Evolutionary conservation across 2,797 vertebrate species (phyloP).

Genomic region (Bradypodion pumilum): DNA sequence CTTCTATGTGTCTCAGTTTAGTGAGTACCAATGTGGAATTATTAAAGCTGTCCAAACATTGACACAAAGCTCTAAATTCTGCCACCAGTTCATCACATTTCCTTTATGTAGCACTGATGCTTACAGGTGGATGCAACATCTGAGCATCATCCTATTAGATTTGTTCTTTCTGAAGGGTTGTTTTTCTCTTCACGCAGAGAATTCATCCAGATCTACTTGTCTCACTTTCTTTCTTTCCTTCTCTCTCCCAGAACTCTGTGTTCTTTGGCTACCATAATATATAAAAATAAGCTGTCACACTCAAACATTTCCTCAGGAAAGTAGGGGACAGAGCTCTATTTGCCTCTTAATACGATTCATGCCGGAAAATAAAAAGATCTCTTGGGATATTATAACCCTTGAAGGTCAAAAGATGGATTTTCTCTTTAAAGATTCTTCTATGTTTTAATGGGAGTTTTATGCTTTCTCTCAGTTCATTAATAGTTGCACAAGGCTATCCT

Average conservation of each 20-base stretch:
- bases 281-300: conserved; percentile 19
- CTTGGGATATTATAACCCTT: conserved; percentile 15
- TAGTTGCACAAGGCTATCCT: conserved; percentile 20
- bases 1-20: background rate
- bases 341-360: conserved; percentile 7
- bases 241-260: conserved; percentile 16
- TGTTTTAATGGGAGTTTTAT: conserved; percentile 49
- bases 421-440: conserved; percentile 27
- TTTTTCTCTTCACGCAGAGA: conserved; percentile 8
- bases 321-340: conserved; percentile 25
- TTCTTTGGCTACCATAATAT: conserved; percentile 25
- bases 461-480: conserved; percentile 35
- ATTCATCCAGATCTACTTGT: background rate
- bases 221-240: background rate
- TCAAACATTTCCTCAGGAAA: conserved; percentile 26
- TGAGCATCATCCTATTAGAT: conserved; percentile 1
- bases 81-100: background rate
- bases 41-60: background rate
- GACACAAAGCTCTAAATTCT: background rate
- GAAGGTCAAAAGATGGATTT: conserved; percentile 43
- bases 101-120: background rate
- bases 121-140: background rate
- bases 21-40: background rate
- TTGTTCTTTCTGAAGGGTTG: background rate
- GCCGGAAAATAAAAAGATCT: conserved; percentile 34